A percentile compares a stretch with the other conserved stretches of the same genome.
phyloP scores from a whole-genome alignment of 2,888 invertebrate species.

The Protonemura montana region DNA sequence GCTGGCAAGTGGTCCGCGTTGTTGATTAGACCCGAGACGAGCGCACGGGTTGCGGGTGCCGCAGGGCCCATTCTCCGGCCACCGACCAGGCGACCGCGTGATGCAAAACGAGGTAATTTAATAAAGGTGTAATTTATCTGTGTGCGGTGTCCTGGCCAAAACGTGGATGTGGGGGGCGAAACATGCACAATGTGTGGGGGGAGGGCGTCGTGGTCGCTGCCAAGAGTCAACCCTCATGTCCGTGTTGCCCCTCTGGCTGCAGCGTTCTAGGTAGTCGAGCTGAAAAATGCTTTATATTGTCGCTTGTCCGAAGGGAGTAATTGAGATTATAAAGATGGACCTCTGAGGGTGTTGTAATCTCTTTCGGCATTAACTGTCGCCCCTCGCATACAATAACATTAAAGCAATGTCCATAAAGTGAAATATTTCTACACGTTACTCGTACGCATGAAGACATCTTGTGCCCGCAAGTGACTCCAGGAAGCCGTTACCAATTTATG shows the following conservation, averaged over 20 bases:
- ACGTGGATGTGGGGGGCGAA: not conserved
- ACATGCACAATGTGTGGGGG: not conserved
- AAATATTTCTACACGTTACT: not conserved
- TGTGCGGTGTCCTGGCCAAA: not conserved
- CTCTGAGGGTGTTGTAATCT: not conserved
- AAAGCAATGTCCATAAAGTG: not conserved
- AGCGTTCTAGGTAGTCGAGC: not conserved
- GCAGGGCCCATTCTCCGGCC: not conserved
- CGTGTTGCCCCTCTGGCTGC: not conserved
- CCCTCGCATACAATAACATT: not conserved
- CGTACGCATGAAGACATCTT: not conserved
- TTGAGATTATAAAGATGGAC: conserved; percentile 26
- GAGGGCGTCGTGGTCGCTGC: not conserved
- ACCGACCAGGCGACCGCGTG: not conserved
- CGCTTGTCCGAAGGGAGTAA: conserved; percentile 5
- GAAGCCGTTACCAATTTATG: not conserved
- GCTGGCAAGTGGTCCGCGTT: too few relatives aligned
- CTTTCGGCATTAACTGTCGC: not conserved
- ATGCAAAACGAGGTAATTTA: conserved; percentile 28
- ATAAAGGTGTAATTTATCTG: conserved; percentile 40
- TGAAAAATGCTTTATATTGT: conserved; percentile 10
- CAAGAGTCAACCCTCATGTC: conserved; percentile 21
- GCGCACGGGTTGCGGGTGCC: not conserved
- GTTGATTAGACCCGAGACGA: not conserved
- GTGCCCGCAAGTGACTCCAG: not conserved